Conservation (phyloP, 2,113 vertebrate genomes). For the Equus quagga region DNA sequence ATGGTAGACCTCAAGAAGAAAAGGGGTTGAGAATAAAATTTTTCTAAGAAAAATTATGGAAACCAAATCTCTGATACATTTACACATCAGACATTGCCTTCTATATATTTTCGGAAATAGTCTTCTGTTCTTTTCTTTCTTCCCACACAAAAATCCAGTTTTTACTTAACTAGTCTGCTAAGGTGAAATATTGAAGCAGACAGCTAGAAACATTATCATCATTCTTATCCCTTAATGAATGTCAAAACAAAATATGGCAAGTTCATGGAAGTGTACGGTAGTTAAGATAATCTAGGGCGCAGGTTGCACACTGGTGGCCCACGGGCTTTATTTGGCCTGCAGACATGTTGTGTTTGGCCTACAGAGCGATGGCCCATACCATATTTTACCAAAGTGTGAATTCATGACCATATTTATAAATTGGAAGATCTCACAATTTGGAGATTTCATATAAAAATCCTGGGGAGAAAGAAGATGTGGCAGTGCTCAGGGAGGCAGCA, state of each 20-base stretch:
- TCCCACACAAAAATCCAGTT: not conserved
- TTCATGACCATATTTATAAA: not conserved
- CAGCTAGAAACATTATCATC: not conserved
- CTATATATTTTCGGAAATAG: not conserved
- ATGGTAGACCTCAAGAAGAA: not conserved
- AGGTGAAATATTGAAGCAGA: constrained; percentile 36
- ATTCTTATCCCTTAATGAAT: constrained; percentile 43
- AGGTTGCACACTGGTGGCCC: not conserved
- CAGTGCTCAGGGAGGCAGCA: not conserved
- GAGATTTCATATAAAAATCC: constrained; percentile 38
- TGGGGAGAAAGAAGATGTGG: not conserved
- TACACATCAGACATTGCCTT: not conserved
- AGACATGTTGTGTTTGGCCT: not conserved
- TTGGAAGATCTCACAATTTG: not conserved
- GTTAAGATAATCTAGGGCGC: not conserved
- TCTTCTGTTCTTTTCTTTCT: constrained; percentile 19
- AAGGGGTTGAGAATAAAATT: constrained; percentile 13
- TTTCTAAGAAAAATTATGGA: constrained; percentile 6
- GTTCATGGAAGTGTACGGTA: not conserved
- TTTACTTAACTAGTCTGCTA: constrained; percentile 37
- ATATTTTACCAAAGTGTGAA: not conserved
- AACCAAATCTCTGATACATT: not conserved
- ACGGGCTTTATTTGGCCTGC: not conserved
- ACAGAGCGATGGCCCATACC: not conserved
- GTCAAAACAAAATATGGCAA: constrained; percentile 51